A percentile compares a stretch with the other conserved stretches of the same genome.
These are phyloP conservation scores for Pararge aegeria DNA, from an alignment of 1,140 invertebrate genomes.

Conservation along the genomic window DNA sequence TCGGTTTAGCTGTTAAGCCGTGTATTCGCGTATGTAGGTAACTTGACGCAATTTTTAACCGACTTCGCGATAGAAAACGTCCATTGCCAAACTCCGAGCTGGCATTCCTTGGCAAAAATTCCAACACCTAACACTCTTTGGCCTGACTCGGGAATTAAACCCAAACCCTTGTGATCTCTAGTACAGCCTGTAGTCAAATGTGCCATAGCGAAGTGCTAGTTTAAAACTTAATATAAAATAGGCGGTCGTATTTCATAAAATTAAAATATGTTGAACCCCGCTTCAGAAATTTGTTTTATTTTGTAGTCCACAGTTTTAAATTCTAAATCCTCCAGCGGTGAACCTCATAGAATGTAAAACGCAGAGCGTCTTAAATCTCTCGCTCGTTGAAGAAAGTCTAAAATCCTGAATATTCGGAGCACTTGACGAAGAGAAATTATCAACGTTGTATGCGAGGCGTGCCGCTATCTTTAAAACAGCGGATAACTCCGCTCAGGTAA, in stretches of 20 bases:
- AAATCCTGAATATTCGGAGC: conserved; percentile 18
- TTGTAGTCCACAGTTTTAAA: conserved; percentile 13
- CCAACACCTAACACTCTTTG: too few species aligned
- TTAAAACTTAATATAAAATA: too few species aligned
- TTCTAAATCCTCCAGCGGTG: conserved; percentile 10
- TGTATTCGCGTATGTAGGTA: too few species aligned
- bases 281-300: conserved; percentile 8
- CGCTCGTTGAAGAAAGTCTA: conserved; percentile 19
- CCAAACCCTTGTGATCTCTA: too few species aligned
- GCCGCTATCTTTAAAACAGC: conserved; percentile 3
- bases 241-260: neutral
- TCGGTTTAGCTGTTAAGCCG: too few species aligned
- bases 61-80: too few species aligned
- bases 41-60: too few species aligned
- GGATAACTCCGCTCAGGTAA: neutral
- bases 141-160: too few species aligned
- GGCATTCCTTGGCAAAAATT: too few species aligned
- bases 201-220: too few species aligned
- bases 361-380: conserved; percentile 24
- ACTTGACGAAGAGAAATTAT: conserved; percentile 15
- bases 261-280: neutral
- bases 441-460: conserved; percentile 20
- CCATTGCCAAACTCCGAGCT: too few species aligned
- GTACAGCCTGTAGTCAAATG: too few species aligned
- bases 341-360: conserved; percentile 19